Base-by-base conservation (phyloP, 2,113 vertebrate species). In the Dryoscopus gambensis region DNA sequence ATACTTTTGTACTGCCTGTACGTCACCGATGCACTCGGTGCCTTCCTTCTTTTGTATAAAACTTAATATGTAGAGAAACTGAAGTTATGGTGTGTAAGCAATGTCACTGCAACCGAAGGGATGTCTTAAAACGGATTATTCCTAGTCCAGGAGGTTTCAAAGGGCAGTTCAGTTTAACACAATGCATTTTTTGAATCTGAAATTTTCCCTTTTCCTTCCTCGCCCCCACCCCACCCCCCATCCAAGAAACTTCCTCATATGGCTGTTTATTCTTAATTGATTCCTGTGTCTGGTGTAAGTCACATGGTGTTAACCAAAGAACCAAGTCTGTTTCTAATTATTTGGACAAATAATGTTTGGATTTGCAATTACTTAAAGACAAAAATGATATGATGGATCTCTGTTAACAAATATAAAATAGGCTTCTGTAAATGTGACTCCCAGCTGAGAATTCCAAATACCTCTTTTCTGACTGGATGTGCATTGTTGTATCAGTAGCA, bases 31-130 rank as follows among this genome's bases (percentile, higher is more conserved):
- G 97, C 96, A 97, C 97, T 98, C 91, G 98, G 97, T 98, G 98
- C 98, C 98, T 98, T 99, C 98, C 97, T 97, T 98, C 98, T 98
- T 95, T 98, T 98, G 81, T 97, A 98, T 93, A 94, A 97, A 94
- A 94, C 78, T 93, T 92, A 93, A 77, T 96, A 90, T 13, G 4
- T 90, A 96, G 97, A 97, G 90, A 97, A 98, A 90, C 87, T 97
- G 84, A 95, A 98, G 95, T 98, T 95, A 87, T 71, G 27, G 64
- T 97, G 93, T 98, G 96, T 98, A 96, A 97, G 93, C 95, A 84
- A 95, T 93, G 94, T 97, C 94, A 92, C 92, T 97, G 95, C 82
- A 97, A 42, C 97, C 94, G 98, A 97, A 98, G 96, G 98, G 92
- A 94, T 97, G 96, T 98, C 97, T 98, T 98, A 96, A 88, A 88